phyloP scores from a whole-genome alignment of 2,888 invertebrate genomes.

The Synanthedon vespiformis region DNA sequence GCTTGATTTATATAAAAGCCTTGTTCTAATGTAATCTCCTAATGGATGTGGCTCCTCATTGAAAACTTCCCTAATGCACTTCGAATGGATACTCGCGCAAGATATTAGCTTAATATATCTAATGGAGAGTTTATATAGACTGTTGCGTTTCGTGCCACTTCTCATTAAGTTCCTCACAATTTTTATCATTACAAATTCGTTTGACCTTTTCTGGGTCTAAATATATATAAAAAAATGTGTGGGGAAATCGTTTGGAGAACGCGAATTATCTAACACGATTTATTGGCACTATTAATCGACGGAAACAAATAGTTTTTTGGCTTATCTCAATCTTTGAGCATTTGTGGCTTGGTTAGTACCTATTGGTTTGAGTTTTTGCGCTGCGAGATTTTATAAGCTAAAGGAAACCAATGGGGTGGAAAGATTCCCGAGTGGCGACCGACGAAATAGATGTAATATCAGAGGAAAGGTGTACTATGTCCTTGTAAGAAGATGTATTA shows the following conservation, averaged over 20 bases:
- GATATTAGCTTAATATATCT: too few species aligned
- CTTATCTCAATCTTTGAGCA: conserved; percentile 7
- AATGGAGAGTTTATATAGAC: conserved; percentile 18
- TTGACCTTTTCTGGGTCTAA: conserved; percentile 24
- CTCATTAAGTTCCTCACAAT: conserved; percentile 33
- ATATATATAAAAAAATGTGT: conserved; percentile 29
- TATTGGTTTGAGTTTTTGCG: not conserved
- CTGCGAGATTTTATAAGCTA: too few species aligned
- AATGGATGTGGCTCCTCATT: too few species aligned
- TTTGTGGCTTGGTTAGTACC: not conserved
- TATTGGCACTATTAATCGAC: conserved; percentile 25
- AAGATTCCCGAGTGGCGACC: too few species aligned
- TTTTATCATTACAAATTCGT: conserved; percentile 38
- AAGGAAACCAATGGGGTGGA: too few species aligned
- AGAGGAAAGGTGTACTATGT: too few species aligned
- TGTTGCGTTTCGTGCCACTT: conserved; percentile 31
- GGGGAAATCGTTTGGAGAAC: conserved; percentile 16
- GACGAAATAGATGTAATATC: too few species aligned
- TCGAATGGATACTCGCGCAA: too few species aligned
- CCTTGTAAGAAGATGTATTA: too few species aligned
- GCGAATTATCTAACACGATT: conserved; percentile 26
- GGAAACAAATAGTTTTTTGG: conserved; percentile 24
- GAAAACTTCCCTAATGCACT: too few species aligned
- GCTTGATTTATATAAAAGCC: too few species aligned
- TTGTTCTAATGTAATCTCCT: too few species aligned